Conservation (phyloP, 1,140 invertebrate species). For the Drosophila tani region DNA sequence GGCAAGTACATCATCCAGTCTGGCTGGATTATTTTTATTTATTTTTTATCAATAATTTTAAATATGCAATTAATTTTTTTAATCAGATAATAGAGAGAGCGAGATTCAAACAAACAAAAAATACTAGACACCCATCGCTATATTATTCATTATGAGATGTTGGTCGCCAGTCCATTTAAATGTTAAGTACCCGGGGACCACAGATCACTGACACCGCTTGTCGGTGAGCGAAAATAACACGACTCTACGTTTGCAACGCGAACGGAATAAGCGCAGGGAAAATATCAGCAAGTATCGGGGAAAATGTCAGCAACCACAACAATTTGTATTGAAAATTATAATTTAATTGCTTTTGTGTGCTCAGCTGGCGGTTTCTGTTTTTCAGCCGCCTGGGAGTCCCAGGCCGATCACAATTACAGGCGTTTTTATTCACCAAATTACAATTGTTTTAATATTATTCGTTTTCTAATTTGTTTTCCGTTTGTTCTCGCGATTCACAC, state of each 20-base stretch:
- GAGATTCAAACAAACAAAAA: neutral
- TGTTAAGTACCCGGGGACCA: constrained; percentile 23
- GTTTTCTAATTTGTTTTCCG: constrained; percentile 23
- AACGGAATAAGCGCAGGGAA: constrained; percentile 25
- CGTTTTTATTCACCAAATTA: constrained; percentile 51
- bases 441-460: constrained; percentile 33
- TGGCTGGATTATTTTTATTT: neutral
- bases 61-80: neutral
- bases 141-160: constrained; percentile 3
- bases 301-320: constrained; percentile 46
- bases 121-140: constrained; percentile 4
- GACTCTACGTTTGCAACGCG: constrained; percentile 1
- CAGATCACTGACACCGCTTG: constrained; percentile 42
- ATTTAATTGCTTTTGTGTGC: constrained; percentile 44
- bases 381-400: constrained; percentile 14
- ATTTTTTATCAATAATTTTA: constrained; percentile 11
- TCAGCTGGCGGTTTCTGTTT: constrained; percentile 34
- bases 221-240: constrained; percentile 18
- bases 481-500: constrained; percentile 41
- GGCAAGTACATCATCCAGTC: constrained; percentile 23
- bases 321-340: constrained; percentile 46
- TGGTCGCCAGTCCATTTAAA: constrained; percentile 1
- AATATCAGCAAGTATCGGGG: constrained; percentile 34
- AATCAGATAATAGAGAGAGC: neutral
- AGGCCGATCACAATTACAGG: constrained; percentile 45